Evolutionary conservation across 2,113 vertebrate species (phyloP).

Genomic region (Alligator sinensis): DNA sequence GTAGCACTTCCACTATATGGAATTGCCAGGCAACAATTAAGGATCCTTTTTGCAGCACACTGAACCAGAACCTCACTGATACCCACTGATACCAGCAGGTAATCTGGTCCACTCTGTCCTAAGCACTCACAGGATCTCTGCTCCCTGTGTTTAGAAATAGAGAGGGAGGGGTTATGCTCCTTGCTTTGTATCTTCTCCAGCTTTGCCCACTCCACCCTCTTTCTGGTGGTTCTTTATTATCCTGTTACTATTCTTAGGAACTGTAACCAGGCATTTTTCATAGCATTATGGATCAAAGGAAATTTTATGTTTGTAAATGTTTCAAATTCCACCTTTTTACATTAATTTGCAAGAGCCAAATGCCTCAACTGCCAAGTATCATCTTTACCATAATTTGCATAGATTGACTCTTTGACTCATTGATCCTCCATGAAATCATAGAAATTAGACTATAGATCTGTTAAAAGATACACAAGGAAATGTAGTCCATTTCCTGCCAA

Average conservation of each 20-base stretch:
- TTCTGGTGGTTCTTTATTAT: not conserved
- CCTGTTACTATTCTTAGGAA: not conserved
- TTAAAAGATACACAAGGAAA: not conserved
- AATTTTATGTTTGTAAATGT: not conserved
- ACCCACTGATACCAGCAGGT: not conserved
- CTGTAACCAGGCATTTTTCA: not conserved
- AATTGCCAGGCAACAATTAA: not conserved
- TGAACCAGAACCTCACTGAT: not conserved
- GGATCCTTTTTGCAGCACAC: not conserved
- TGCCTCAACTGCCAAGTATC: not conserved
- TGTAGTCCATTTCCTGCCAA: conserved; percentile 17
- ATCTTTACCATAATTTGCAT: not conserved
- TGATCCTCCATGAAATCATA: conserved; percentile 19
- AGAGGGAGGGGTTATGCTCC: not conserved
- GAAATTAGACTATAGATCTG: not conserved
- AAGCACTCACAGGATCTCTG: not conserved
- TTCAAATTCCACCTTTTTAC: not conserved
- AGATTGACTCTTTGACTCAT: not conserved
- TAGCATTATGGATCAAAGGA: not conserved
- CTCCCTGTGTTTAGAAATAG: not conserved
- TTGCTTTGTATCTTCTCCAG: not conserved
- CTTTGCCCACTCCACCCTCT: not conserved
- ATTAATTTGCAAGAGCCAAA: not conserved
- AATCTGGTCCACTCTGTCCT: not conserved
- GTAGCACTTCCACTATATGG: not conserved